Percentiles rank a stretch among this genome's conserved stretches.
These are phyloP conservation scores for Ochropleura leucogaster DNA, from an alignment of 2,888 invertebrate genomes.

Conservation along the genomic window DNA sequence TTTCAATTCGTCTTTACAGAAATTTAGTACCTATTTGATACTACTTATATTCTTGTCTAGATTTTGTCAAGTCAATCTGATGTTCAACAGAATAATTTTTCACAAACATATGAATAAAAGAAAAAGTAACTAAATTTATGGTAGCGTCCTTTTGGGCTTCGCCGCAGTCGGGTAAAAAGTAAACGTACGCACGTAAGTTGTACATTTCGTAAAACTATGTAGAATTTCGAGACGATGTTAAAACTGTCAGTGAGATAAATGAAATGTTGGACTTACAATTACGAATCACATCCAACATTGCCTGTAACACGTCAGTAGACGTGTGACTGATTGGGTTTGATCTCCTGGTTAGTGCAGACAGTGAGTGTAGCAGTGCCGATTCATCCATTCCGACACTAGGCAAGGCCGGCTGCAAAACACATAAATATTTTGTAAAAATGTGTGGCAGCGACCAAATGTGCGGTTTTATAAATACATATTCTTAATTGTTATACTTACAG, in stretches of 20 bases:
- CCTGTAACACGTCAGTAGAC: conserved; percentile 46
- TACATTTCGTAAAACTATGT: neutral
- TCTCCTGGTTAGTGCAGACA: conserved; percentile 41
- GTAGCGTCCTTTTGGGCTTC: no score
- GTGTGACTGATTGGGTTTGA: conserved; percentile 49
- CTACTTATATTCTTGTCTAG: no score
- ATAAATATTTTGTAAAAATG: neutral
- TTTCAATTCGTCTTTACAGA: no score
- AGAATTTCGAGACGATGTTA: neutral
- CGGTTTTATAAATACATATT: neutral
- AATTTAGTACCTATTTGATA: no score
- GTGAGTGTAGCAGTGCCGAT: conserved; percentile 46
- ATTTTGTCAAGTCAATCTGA: no score
- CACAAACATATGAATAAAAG: no score
- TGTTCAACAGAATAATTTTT: no score
- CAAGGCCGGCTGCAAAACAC: conserved; percentile 3
- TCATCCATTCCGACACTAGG: conserved; percentile 46
- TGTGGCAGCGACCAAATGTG: neutral
- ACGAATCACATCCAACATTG: conserved; percentile 49
- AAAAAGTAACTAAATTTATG: no score
- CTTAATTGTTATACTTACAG: conserved; percentile 44
- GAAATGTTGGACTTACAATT: conserved; percentile 50
- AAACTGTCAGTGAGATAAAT: neutral
- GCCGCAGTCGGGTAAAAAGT: no score
- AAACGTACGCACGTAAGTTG: no score